Conservation (phyloP, 2,797 vertebrate species). For the Vespertilio murinus region DNA sequence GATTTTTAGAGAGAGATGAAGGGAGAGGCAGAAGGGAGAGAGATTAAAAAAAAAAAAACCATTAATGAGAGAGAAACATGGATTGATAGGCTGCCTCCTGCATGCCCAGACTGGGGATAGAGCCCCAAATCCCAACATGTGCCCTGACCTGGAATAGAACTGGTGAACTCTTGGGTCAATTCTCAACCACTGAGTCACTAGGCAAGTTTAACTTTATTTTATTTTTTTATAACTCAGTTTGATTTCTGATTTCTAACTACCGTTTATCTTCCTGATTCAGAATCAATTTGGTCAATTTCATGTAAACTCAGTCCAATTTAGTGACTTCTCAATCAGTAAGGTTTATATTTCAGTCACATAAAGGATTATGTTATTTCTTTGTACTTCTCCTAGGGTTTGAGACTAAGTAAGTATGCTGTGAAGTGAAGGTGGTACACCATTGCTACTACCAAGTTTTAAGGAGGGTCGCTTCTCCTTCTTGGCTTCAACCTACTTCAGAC, state of each 20-base stretch:
- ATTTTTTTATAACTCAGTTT: conserved; percentile 6
- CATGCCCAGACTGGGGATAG: too few relatives aligned
- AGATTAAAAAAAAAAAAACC: too few relatives aligned
- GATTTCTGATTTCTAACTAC: not conserved
- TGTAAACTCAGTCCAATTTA: not conserved
- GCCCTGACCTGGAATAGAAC: too few relatives aligned
- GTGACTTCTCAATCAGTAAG: not conserved
- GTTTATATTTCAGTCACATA: conserved; percentile 4
- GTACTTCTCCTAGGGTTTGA: not conserved
- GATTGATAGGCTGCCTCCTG: too few relatives aligned
- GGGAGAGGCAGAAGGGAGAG: too few relatives aligned
- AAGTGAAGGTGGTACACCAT: not conserved
- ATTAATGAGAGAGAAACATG: too few relatives aligned
- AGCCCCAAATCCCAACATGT: too few relatives aligned
- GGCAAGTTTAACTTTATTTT: not conserved
- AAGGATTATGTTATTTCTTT: not conserved
- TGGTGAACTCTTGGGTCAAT: too few relatives aligned
- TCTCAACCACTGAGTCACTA: too few relatives aligned
- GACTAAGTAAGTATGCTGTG: not conserved
- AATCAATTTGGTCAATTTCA: not conserved
- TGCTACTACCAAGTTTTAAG: not conserved
- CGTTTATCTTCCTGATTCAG: not conserved
- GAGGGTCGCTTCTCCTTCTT: not conserved
- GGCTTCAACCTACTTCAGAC: not conserved
- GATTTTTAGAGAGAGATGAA: too few relatives aligned